phyloP scores from a whole-genome alignment of 2,113 vertebrate genomes.

The Protobothrops mucrosquamatus region DNA sequence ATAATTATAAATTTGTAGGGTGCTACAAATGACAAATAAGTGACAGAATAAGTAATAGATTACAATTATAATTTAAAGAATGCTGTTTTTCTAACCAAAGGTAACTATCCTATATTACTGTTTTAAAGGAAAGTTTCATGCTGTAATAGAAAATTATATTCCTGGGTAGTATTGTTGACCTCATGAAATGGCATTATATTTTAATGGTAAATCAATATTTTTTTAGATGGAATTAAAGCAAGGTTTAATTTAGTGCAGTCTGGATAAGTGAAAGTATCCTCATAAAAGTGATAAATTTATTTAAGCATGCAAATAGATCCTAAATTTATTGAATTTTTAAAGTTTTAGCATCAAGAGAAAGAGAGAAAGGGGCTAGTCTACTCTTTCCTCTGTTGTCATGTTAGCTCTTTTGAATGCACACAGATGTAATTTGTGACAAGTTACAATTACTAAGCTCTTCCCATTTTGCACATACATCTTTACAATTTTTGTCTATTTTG shows the following conservation, averaged over 20 bases:
- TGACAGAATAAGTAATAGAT: neutral
- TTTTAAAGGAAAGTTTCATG: neutral
- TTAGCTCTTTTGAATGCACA: conserved; percentile 51
- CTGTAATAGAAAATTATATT: neutral
- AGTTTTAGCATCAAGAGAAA: neutral
- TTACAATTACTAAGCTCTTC: conserved; percentile 50
- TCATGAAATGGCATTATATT: neutral
- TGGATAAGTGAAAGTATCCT: neutral
- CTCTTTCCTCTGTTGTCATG: neutral
- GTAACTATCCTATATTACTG: neutral
- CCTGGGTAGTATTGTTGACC: neutral
- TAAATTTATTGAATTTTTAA: neutral
- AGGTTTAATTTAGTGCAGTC: neutral
- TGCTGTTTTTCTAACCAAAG: neutral
- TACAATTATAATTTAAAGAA: neutral
- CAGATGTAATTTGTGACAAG: conserved; percentile 58
- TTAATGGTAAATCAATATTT: neutral
- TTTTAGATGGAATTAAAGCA: neutral
- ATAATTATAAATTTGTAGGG: neutral
- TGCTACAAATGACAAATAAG: neutral
- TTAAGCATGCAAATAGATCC: conserved; percentile 16
- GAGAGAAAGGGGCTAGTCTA: neutral
- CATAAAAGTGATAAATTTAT: neutral
- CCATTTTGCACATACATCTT: conserved; percentile 50
- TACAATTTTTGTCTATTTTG: conserved; percentile 48